Evolutionary conservation across 2,113 vertebrate species (phyloP), one percentile per base, ranked within the genome.

Genomic region (Atherinomorus stipes): DNA sequence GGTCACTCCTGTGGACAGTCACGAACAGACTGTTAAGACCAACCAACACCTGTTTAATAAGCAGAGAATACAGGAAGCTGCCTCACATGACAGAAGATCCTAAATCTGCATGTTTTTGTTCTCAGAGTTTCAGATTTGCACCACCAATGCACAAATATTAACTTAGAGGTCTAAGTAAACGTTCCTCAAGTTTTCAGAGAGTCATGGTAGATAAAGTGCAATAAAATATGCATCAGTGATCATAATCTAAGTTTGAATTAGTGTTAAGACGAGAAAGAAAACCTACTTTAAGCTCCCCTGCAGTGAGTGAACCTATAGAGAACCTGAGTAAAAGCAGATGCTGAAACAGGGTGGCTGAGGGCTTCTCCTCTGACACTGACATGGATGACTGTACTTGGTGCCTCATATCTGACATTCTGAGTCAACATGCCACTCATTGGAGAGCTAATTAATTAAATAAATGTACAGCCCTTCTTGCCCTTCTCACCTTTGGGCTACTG

Each of bases 1-100:
- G 96, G 89, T 99, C 98, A 23, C 98, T 99, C 91, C 98, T 99
- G 91, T 3, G 21, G 44, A 44, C 26, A 72, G 12, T 6, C 22
- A 64, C 0, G 16, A 7, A 58, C 26, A 73, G 21, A 53, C 0
- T 1, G 40, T 31, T 28, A 45, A 22, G 13, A 42, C 11, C 11
- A 21, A 18, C 37, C 15, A 28, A 25, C 9, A 23, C 11, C 45
- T 9, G 4, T 16, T 56, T 61, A 51, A 11, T 25, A n/a, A 51
- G 21, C 23, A 16, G 11, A 50, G 9, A 28, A 52, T 25, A 19
- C 10, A 45, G 44, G 45, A 63, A 53, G 23, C 26, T 28, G 3
- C 16, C 37, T 25, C 22, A 9, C 4, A 64, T 51, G 21, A 34
- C 21, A 4, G 18, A 16, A 11, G 25, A 5, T 26, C 53, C 16